Evolutionary conservation across 2,797 vertebrate species (phyloP).

Genomic region (Enteromius argenteus): DNA sequence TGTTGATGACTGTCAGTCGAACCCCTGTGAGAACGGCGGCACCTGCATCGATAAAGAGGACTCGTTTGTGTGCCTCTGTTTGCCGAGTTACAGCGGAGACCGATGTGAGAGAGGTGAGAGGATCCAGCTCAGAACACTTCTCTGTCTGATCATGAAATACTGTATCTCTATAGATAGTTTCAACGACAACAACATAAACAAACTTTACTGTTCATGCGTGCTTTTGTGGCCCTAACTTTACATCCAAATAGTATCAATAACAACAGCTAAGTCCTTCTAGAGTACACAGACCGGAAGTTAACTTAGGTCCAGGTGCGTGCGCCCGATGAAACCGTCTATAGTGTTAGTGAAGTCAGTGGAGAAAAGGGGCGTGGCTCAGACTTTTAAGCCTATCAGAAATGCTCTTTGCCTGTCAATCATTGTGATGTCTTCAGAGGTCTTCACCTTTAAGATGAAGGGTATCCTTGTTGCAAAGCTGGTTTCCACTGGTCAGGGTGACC

Average conservation of each 20-base stretch:
- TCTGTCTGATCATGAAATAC: not conserved
- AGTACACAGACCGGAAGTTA: too few species aligned
- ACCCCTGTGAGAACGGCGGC: slow-evolving; percentile 94
- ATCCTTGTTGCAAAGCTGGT: not conserved
- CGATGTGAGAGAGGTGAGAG: slow-evolving; percentile 93
- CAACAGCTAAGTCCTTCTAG: too few species aligned
- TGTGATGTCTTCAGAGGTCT: not conserved
- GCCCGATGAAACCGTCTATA: too few species aligned
- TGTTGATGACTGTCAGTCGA: slow-evolving; percentile 91
- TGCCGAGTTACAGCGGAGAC: slow-evolving; percentile 94
- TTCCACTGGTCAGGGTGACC: not conserved
- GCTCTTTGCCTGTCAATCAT: not conserved
- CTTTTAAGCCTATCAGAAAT: not conserved
- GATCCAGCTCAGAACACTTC: not conserved
- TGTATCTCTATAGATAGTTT: too few species aligned
- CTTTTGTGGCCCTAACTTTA: too few species aligned
- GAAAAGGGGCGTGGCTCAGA: not conserved
- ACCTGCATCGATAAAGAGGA: slow-evolving; percentile 95
- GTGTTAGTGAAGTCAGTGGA: not conserved
- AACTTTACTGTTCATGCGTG: too few species aligned
- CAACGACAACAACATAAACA: too few species aligned
- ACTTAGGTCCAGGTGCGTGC: too few species aligned
- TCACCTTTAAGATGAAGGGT: not conserved
- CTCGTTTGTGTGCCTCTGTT: slow-evolving; percentile 91
- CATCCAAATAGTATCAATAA: too few species aligned